These are phyloP conservation scores for Saguinus imperator DNA, from an alignment of 2,113 vertebrate genomes.

Conservation along the genomic window DNA sequence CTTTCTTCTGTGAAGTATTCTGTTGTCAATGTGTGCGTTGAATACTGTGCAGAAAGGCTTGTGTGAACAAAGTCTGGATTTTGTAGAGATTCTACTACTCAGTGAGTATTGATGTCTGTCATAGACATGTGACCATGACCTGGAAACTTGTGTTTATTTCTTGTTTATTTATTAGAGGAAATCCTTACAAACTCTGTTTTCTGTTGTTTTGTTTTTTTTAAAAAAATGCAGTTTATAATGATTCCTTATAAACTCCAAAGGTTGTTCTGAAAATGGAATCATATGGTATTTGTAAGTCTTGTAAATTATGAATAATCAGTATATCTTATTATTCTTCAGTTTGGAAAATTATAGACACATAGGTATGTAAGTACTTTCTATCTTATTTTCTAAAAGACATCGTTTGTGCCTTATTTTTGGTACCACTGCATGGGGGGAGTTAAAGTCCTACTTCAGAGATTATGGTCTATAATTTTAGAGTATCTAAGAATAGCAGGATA, in stretches of 20 bases:
- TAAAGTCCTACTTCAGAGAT: slow-evolving; percentile 65
- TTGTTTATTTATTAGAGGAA: not conserved
- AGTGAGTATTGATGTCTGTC: not conserved
- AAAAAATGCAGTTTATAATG: not conserved
- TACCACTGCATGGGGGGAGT: slow-evolving; percentile 48
- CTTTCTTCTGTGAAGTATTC: not conserved
- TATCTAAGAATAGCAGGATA: slow-evolving; percentile 73
- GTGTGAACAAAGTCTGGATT: not conserved
- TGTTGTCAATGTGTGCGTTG: not conserved
- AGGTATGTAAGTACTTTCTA: not conserved
- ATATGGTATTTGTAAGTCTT: not conserved
- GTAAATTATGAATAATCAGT: slow-evolving; percentile 12
- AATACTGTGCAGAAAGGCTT: not conserved
- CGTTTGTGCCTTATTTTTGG: slow-evolving; percentile 47
- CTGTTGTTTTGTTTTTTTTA: not conserved
- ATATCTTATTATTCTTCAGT: not conserved
- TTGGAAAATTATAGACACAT: not conserved
- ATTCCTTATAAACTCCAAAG: not conserved
- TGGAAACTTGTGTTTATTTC: not conserved
- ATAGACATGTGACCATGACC: not conserved
- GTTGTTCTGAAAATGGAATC: not conserved
- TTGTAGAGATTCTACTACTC: not conserved
- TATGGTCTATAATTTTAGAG: slow-evolving; percentile 72
- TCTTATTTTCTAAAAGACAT: slow-evolving; percentile 28
- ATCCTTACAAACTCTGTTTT: not conserved